These are phyloP conservation scores for Chamaetylas fuelleborni DNA, from an alignment of 2,113 vertebrate genomes.

Conservation along the genomic window DNA sequence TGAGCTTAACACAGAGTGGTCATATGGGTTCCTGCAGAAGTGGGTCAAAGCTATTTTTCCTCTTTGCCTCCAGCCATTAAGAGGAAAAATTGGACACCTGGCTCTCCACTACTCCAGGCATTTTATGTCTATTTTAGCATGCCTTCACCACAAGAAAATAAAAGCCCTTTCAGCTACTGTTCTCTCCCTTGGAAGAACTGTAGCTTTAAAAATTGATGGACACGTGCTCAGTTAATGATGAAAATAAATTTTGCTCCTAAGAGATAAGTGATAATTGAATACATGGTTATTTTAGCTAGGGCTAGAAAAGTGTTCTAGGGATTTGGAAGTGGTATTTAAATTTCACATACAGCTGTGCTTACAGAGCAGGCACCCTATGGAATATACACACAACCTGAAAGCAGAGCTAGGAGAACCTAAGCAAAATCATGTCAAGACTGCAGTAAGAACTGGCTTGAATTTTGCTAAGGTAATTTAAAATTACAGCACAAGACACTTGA, in stretches of 20 bases:
- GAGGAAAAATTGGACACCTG: slow-evolving; percentile 4
- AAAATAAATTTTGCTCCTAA: not conserved
- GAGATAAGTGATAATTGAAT: not conserved
- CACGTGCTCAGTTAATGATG: not conserved
- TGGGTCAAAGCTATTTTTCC: slow-evolving; percentile 68
- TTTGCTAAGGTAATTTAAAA: not conserved
- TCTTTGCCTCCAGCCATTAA: slow-evolving; percentile 25
- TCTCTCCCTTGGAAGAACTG: not conserved
- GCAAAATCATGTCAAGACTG: not conserved
- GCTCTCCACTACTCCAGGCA: not conserved
- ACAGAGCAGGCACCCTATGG: not conserved
- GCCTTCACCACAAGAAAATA: not conserved
- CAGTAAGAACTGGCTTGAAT: not conserved
- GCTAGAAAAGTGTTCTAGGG: not conserved
- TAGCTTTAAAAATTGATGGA: not conserved
- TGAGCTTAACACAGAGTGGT: not conserved
- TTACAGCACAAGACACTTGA: not conserved
- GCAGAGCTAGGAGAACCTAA: not conserved
- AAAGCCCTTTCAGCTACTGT: not conserved
- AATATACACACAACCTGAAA: not conserved
- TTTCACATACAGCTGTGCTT: not conserved
- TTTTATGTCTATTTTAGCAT: not conserved
- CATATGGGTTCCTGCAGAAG: slow-evolving; percentile 34
- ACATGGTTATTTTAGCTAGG: not conserved
- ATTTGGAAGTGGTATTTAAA: not conserved